Conservation (phyloP, 53 echinoderm and acorn worm species). For the Zoroaster sp. region DNA sequence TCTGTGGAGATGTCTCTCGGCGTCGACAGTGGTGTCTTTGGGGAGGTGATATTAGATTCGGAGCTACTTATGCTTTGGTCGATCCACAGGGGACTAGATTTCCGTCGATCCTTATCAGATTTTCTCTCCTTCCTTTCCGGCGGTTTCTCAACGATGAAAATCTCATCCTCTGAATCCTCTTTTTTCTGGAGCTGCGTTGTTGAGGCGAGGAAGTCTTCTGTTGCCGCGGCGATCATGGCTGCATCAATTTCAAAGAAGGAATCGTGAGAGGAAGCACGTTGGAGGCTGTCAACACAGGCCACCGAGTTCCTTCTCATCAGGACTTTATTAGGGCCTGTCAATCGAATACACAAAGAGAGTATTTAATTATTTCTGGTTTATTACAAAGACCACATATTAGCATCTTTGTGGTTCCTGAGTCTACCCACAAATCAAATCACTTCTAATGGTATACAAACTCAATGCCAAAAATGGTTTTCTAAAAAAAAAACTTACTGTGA, state of each 20-base stretch:
- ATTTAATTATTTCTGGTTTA: too few relatives aligned
- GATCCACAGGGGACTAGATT: constrained; percentile 90
- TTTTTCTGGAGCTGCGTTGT: constrained; percentile 15
- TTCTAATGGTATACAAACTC: too few relatives aligned
- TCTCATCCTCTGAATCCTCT: constrained; percentile 70
- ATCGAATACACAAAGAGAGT: too few relatives aligned
- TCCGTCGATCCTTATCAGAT: constrained; percentile 30
- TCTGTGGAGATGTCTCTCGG: constrained; percentile 62
- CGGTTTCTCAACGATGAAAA: constrained; percentile 64
- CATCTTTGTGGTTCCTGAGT: too few relatives aligned
- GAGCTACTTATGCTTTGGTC: constrained; percentile 88
- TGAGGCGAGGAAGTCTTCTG: constrained; percentile 70
- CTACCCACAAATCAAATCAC: too few relatives aligned
- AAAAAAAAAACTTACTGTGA: too few relatives aligned
- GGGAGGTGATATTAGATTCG: constrained; percentile 73
- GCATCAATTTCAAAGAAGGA: constrained; percentile 91
- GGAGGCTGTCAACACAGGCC: constrained; percentile 72
- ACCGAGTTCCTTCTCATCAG: constrained; percentile 72
- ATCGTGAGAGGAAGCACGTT: constrained; percentile 79
- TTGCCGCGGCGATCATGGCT: constrained; percentile 75
- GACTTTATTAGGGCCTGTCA: constrained; percentile 6
- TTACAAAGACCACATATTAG: too few relatives aligned
- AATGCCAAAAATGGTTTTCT: too few relatives aligned
- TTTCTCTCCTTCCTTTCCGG: constrained; percentile 44
- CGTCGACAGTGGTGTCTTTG: constrained; percentile 46